These are phyloP conservation scores for Leptarthrus brevirostris DNA, from an alignment of 2,888 invertebrate species.

Conservation along the genomic window DNA sequence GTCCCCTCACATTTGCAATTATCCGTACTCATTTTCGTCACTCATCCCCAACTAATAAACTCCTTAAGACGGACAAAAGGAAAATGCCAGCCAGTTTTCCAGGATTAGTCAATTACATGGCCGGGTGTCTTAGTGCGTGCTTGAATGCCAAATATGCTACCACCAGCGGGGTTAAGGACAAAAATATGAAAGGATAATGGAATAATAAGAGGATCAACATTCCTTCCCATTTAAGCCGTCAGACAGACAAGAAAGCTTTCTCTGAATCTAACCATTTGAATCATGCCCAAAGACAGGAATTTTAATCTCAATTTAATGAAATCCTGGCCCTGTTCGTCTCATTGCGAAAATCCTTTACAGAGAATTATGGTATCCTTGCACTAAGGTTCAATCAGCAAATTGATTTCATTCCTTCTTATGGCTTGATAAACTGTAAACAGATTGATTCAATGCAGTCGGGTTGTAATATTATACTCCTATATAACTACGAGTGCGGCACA, in stretches of 20 bases:
- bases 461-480: neutral
- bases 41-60: slow-evolving; percentile 37
- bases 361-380: slow-evolving; percentile 8
- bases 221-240: slow-evolving; percentile 48
- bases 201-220: slow-evolving; percentile 58
- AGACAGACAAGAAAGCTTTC: slow-evolving; percentile 4
- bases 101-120: slow-evolving; percentile 51
- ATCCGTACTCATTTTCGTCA: neutral
- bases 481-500: neutral
- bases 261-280: slow-evolving; percentile 41
- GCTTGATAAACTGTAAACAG: slow-evolving; percentile 30
- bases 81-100: slow-evolving; percentile 42
- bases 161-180: slow-evolving; percentile 48
- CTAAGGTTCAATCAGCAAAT: slow-evolving; percentile 44
- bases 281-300: slow-evolving; percentile 45
- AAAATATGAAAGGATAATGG: slow-evolving; percentile 55
- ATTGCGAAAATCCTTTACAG: slow-evolving; percentile 6
- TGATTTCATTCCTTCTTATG: slow-evolving; percentile 28
- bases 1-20: neutral
- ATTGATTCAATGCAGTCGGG: slow-evolving; percentile 29
- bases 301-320: slow-evolving; percentile 52
- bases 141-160: slow-evolving; percentile 40
- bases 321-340: slow-evolving; percentile 26
- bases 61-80: slow-evolving; percentile 36
- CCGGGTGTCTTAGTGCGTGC: slow-evolving; percentile 43